Base-by-base conservation (phyloP, 2,113 vertebrate genomes). In the Phalacrocorax carbo region DNA sequence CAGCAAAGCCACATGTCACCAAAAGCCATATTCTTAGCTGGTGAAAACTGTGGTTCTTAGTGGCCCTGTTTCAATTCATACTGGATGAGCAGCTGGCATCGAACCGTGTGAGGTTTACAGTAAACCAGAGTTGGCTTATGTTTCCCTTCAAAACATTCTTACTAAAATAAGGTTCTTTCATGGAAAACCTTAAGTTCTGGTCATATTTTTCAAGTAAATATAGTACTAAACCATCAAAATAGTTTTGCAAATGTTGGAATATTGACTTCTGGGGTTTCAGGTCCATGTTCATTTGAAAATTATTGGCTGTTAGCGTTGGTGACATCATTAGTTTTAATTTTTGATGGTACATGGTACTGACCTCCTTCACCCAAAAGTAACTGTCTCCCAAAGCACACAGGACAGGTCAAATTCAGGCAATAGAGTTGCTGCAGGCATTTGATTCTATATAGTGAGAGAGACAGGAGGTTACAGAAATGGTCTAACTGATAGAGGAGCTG, bases 251-350 rank as follows among this genome's bases (percentile, higher is more conserved):
- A 58, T 30, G 69, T 34, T 49, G 7, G n/a, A 42, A 48, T n/a
- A 32, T 14, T 54, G 51, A 48, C 51, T 64, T 69, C 26, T 4
- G 38, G 44, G 55, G 19, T 46, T 69, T 52, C 55, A 34, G 61
- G 36, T 42, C 55, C n/a, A 15, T 1, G 12, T 15, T 62, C 8
- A 32, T 38, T 69, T 68, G 57, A 57, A 65, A 60, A 71, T 13
- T 70, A 27, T 36, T 0, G 2, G 7, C 30, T 52, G 22, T n/a
- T 49, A 26, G 19, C 2, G 0, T 10, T 55, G 72, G 23, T 57
- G 80, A 49, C 21, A 75, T 40, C 42, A 34, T 32, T 20, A 26
- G 21, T 21, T 82, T 66, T 60, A 14, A 46, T 48, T 77, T 82
- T 72, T 61, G 32, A 38, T 55, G 52, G 36, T 58, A 51, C 13